Evolutionary conservation across 2,797 vertebrate genomes (phyloP).

Genomic region (Smutsia temminckii): DNA sequence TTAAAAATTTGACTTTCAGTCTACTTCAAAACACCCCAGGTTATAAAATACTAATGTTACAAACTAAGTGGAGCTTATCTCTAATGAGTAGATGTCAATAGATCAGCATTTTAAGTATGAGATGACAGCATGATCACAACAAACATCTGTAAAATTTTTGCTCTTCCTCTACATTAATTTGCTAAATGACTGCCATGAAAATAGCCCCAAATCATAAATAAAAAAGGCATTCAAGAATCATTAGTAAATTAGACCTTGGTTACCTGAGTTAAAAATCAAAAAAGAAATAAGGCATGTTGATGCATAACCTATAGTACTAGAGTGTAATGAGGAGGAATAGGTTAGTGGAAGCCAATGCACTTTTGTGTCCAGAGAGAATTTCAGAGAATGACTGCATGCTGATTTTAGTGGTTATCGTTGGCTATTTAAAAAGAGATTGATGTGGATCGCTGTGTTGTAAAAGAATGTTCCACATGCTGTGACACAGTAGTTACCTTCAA

Average conservation of each 20-base stretch:
- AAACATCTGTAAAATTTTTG: constrained; percentile 71
- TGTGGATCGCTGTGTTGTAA: constrained; percentile 62
- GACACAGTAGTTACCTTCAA: constrained; percentile 68
- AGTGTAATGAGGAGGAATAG: constrained; percentile 72
- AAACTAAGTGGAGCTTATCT: constrained; percentile 60
- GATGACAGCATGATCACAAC: constrained; percentile 68
- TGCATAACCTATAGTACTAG: constrained; percentile 57
- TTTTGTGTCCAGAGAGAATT: constrained; percentile 50
- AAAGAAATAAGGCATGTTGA: constrained; percentile 66
- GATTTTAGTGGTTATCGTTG: constrained; percentile 54
- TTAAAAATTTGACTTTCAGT: constrained; percentile 56
- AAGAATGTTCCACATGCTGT: constrained; percentile 66
- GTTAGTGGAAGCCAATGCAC: constrained; percentile 60
- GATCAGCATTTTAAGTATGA: constrained; percentile 74
- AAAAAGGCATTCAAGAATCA: constrained; percentile 56
- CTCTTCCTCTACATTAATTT: constrained; percentile 77
- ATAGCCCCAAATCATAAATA: constrained; percentile 75
- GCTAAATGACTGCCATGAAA: constrained; percentile 75
- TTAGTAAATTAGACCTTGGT: constrained; percentile 72
- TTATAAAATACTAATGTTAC: constrained; percentile 62
- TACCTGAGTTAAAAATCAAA: constrained; percentile 65
- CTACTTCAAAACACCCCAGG: constrained; percentile 48
- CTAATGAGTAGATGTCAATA: constrained; percentile 68
- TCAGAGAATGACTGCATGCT: constrained; percentile 59
- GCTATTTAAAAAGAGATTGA: constrained; percentile 73